Evolutionary conservation across 2,113 vertebrate species (phyloP), one percentile per base, ranked within the genome.

Genomic region (Eptesicus fuscus): DNA sequence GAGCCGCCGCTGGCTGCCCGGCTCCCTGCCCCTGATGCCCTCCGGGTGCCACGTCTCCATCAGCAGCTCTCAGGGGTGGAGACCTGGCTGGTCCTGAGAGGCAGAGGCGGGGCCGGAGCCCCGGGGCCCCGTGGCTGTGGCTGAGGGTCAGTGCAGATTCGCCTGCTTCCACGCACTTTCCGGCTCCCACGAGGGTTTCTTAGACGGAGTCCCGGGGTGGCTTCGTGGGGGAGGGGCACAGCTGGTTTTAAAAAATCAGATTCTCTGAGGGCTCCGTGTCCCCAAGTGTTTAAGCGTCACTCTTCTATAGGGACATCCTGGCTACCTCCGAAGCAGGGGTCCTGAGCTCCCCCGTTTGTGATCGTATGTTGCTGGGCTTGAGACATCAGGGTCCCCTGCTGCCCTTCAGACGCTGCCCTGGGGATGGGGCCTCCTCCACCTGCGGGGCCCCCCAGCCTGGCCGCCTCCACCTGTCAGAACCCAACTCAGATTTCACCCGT

Each of bases 131-230:
- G 25, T 11, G 59, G 74, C 74, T 47, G 17, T 9, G 9, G 83
- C 23, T 32, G 51, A 9, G 25, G 53, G 35, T 4, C 47, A 1
- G 16, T 0, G 7, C 16, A 9, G 14, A 5, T 2, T 5, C 13
- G 40, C 47, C 47, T 32, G 35, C 9, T 69, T 22, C 5, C 22
- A 40, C 17, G 49, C 30, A 17, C 22, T 51, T 67, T 20, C 0
- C 11, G 2, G 5, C 18, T 4, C 65, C 2, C 35, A 13, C 4
- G 16, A 47, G 47, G 22, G 11, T 70, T 53, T 74, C 20, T 70
- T 25, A 37, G 16, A 10, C 1, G 47, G 74, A 61, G 47, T 30
- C 37, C 1, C 2, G 40, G 37, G 44, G 35, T 20, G n/a, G 47
- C 47, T 37, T 32, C 10, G 0, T 7, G 28, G 17, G 13, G 61